Evolutionary conservation across 2,888 invertebrate genomes (phyloP), one percentile per base, ranked within the genome.

Genomic region (Abscondita cerata): DNA sequence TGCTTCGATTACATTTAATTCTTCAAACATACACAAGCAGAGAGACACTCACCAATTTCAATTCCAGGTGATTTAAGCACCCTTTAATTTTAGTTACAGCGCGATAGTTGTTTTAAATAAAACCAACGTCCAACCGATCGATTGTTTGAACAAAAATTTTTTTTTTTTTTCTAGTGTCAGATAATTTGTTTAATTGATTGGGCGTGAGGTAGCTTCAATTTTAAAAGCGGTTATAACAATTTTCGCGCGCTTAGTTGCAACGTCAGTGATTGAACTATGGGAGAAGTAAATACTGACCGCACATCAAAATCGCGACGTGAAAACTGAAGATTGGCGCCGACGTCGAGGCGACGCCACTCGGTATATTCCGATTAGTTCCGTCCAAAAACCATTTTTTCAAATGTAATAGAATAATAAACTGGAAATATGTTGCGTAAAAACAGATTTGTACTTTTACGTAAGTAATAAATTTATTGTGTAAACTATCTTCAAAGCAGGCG

Each of bases 321-420:
- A 69, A 72, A 74, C 73, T 75, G 73, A 73, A 70, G 67, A 70
- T 69, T 70, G 73, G 72, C 73, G 74, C 72, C 65, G 65, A 65
- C 76, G 75, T 69, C 70, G 59, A 65, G 68, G 65, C 72, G 73
- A 72, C 70, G 70, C 70, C 67, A 64, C 53, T 75, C 75, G 74
- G 69, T 55, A 63, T 65, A 61, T 56, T 61, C 73, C 73, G 74
- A 68, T 36, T 51, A 56, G 52, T 67, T 68, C 69, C 71, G 69
- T 55, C 55, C 36, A 41, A 40, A 44, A 36, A 33, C 40, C 54
- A 57, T 62, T 54, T 18, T 11, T n/a, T 18, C n/a, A 44, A 44
- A 18, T 12, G 16, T 44, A 19, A 18, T 44, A 44, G 44, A 44
- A 44, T 44, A n/a, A 44, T 18, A 44, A 44, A 44, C 18, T 44